phyloP scores from a whole-genome alignment of 2,797 vertebrate genomes.

The Carapus acus region DNA sequence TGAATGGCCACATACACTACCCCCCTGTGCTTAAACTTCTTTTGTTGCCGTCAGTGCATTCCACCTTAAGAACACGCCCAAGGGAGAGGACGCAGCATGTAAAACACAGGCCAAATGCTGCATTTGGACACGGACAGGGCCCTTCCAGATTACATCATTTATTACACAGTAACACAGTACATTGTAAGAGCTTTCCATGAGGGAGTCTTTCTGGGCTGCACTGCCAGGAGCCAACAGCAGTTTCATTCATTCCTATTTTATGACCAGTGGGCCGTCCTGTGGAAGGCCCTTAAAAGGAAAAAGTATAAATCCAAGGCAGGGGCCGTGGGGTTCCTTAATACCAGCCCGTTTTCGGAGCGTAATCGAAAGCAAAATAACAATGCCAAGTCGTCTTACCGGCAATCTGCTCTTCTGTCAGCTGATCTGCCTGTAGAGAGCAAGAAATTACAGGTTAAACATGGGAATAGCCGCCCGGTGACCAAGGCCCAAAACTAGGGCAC shows the following conservation, averaged over 20 bases:
- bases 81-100: slow-evolving; percentile 39
- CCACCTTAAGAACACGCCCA: slow-evolving; percentile 44
- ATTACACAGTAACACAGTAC: slow-evolving; percentile 51
- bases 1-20: background rate
- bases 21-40: background rate
- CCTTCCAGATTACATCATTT: slow-evolving; percentile 62
- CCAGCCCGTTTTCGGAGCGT: slow-evolving; percentile 47
- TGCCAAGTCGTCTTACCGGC: slow-evolving; percentile 84
- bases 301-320: slow-evolving; percentile 69
- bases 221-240: slow-evolving; percentile 47
- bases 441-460: slow-evolving; percentile 27
- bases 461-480: no score
- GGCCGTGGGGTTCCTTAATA: slow-evolving; percentile 56
- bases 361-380: slow-evolving; percentile 42
- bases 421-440: slow-evolving; percentile 86
- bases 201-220: slow-evolving; percentile 46
- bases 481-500: background rate
- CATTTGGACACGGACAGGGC: slow-evolving; percentile 12
- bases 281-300: slow-evolving; percentile 74
- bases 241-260: slow-evolving; percentile 68
- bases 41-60: slow-evolving; percentile 16
- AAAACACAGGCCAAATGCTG: slow-evolving; percentile 19
- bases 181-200: slow-evolving; percentile 58
- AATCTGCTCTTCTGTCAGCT: slow-evolving; percentile 99
- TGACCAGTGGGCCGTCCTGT: slow-evolving; percentile 52